These are phyloP conservation scores for Coluber constrictor DNA, from an alignment of 2,797 vertebrate genomes.

Conservation along the genomic window DNA sequence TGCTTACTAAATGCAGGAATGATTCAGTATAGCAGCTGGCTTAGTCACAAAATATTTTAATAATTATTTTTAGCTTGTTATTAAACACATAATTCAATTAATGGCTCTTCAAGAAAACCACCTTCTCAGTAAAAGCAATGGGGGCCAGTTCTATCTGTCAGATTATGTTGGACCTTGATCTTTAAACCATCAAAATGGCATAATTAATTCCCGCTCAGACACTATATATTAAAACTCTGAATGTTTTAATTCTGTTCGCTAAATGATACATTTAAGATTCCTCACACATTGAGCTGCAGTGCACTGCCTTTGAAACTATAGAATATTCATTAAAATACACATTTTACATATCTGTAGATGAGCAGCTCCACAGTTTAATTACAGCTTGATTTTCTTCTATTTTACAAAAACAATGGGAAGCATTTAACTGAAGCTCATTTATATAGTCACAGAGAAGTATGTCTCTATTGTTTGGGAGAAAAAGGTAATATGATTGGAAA, in stretches of 20 bases:
- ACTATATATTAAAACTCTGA: not conserved
- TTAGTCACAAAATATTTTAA: not conserved
- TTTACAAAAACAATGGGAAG: slow-evolving; percentile 53
- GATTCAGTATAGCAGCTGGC: not conserved
- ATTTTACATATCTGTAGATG: slow-evolving; percentile 56
- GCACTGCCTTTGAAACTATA: slow-evolving; percentile 24
- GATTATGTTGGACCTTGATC: slow-evolving; percentile 40
- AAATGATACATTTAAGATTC: slow-evolving; percentile 52
- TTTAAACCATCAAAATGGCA: slow-evolving; percentile 35
- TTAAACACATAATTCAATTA: not conserved
- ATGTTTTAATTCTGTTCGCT: not conserved
- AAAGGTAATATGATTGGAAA: slow-evolving; percentile 48
- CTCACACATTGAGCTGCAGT: slow-evolving; percentile 33
- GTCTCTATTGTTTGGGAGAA: slow-evolving; percentile 39
- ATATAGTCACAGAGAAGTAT: slow-evolving; percentile 49
- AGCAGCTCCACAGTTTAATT: slow-evolving; percentile 58
- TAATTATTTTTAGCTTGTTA: slow-evolving; percentile 4
- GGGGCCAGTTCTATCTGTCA: slow-evolving; percentile 38
- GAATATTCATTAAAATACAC: slow-evolving; percentile 61
- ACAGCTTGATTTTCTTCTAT: slow-evolving; percentile 46
- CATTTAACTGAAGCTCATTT: slow-evolving; percentile 47
- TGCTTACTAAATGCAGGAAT: slow-evolving; percentile 31
- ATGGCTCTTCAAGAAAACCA: slow-evolving; percentile 13
- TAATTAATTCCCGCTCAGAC: slow-evolving; percentile 47
- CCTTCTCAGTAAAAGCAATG: not conserved